These are phyloP conservation scores for Neotoma lepida DNA, from an alignment of 2,113 vertebrate species.

Conservation along the genomic window DNA sequence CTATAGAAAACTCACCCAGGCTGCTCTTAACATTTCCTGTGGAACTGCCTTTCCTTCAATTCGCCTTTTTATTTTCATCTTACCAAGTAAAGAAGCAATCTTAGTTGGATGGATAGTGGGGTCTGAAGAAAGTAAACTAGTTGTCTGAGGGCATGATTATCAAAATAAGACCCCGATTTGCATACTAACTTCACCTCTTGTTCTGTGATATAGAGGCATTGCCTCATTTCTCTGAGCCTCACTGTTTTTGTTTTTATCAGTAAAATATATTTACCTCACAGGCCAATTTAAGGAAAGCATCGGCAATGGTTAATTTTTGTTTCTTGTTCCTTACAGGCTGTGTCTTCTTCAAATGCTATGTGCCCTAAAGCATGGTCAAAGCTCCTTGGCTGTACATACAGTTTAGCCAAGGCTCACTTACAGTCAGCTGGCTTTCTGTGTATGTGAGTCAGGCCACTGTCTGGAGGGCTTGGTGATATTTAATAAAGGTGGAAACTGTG, in stretches of 20 bases:
- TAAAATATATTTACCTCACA: conserved; percentile 3
- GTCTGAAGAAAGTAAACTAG: conserved; percentile 41
- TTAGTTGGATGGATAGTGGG: not conserved
- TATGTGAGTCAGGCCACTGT: not conserved
- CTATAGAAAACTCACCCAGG: not conserved
- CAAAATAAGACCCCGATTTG: not conserved
- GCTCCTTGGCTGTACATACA: not conserved
- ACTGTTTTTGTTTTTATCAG: conserved; percentile 13
- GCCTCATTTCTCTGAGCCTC: conserved; percentile 25
- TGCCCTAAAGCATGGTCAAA: not conserved
- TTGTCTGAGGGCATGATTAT: not conserved
- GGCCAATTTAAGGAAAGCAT: not conserved
- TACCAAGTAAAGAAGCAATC: not conserved
- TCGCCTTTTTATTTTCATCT: conserved; percentile 38
- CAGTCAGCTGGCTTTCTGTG: not conserved
- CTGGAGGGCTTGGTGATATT: not conserved
- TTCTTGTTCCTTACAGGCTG: conserved; percentile 38
- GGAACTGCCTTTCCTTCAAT: not conserved
- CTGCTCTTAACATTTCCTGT: not conserved
- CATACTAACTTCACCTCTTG: not conserved
- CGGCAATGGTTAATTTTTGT: conserved; percentile 21
- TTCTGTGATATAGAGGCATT: conserved; percentile 25
- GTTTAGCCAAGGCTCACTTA: conserved; percentile 37
- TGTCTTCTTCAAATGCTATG: conserved; percentile 40
- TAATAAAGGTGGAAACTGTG: conserved; percentile 10